Evolutionary conservation across 2,797 vertebrate species (phyloP).

Genomic region (Eulemur rubriventer): DNA sequence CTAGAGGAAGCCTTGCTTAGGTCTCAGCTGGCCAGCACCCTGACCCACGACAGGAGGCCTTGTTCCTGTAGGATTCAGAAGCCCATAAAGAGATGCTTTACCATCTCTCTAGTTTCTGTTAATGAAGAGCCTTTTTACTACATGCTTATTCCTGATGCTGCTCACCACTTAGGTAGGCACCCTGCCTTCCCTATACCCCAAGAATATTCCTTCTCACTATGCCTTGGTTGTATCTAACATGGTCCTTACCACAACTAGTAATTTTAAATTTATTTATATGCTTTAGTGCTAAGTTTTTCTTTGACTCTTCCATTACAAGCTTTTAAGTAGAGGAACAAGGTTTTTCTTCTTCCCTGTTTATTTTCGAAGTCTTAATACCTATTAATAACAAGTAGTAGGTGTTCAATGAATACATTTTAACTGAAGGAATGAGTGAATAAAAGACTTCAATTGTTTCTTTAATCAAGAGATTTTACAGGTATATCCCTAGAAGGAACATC

Average conservation of each 20-base stretch:
- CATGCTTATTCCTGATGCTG: background rate
- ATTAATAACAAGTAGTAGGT: background rate
- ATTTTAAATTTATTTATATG: background rate
- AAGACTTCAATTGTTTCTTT: background rate
- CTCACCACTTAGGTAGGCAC: background rate
- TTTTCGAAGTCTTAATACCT: background rate
- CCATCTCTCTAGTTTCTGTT: background rate
- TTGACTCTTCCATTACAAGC: background rate
- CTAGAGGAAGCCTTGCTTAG: background rate
- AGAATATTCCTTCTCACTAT: background rate
- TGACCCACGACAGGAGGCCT: background rate
- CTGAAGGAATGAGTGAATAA: background rate
- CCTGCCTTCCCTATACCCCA: background rate
- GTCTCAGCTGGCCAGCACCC: background rate
- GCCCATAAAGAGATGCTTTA: background rate
- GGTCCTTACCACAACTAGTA: background rate
- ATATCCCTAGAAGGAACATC: background rate
- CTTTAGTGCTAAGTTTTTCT: background rate
- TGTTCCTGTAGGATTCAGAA: background rate
- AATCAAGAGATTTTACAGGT: background rate
- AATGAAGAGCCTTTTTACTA: background rate
- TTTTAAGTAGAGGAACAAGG: background rate
- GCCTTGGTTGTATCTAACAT: background rate
- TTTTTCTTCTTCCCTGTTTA: background rate
- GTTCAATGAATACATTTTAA: conserved; percentile 7